These are phyloP conservation scores for Vireo altiloquus DNA, from an alignment of 2,113 vertebrate species.

Conservation along the genomic window DNA sequence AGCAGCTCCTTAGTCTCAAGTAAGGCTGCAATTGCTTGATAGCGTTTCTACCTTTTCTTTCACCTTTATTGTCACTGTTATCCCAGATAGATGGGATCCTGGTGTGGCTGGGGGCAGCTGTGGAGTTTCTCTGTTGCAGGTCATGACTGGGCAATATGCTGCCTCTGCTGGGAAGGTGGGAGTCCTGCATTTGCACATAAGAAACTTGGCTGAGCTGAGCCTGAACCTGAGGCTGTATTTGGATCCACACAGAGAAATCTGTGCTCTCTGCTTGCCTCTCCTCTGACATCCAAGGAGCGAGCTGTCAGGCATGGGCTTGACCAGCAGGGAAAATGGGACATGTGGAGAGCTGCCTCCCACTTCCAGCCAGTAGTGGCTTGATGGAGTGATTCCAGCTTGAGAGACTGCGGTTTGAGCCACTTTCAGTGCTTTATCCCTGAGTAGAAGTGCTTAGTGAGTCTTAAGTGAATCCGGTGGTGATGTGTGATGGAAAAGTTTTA, in stretches of 20 bases:
- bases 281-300: rapidly evolving
- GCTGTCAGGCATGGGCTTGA: neutral
- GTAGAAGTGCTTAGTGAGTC: neutral
- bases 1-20: neutral
- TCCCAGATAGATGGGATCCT: neutral
- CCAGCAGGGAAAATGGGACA: too few species aligned
- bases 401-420: neutral
- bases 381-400: neutral
- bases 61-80: neutral
- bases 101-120: neutral
- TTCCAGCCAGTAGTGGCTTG: neutral
- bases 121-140: neutral
- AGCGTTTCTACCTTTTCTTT: neutral
- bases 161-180: neutral
- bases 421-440: neutral
- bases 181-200: neutral
- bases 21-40: neutral
- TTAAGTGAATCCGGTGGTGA: neutral
- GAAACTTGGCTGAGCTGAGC: neutral
- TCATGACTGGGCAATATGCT: neutral
- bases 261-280: neutral
- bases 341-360: neutral
- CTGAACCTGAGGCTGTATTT: neutral
- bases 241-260: neutral
- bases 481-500: neutral